These are phyloP conservation scores for Pica pica DNA, from an alignment of 2,113 vertebrate species.

Conservation along the genomic window DNA sequence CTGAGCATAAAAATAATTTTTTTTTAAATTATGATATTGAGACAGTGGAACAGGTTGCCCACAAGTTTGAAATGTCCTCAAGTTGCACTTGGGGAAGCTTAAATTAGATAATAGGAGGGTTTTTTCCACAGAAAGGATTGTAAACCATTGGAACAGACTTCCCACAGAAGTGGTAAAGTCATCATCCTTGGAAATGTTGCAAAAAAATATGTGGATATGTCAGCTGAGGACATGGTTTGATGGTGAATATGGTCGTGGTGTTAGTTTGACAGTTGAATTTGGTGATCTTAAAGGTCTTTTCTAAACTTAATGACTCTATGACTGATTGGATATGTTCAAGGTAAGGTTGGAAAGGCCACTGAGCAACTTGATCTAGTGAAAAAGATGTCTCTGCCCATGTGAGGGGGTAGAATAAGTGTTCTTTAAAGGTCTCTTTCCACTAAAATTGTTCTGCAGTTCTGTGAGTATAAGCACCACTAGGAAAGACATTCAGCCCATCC, in stretches of 20 bases:
- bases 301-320: neutral
- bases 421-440: neutral
- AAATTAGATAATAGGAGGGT: neutral
- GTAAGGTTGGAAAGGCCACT: neutral
- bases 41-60: neutral
- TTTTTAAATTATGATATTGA: neutral
- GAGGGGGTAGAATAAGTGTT: neutral
- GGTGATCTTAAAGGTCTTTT: neutral
- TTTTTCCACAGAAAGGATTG: neutral
- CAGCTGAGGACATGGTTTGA: neutral
- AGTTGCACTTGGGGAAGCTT: neutral
- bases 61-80: neutral
- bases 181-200: neutral
- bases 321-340: neutral
- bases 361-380: neutral
- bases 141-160: neutral
- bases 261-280: neutral
- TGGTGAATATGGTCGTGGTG: neutral
- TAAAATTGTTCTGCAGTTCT: neutral
- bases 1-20: neutral
- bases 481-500: neutral
- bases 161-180: neutral
- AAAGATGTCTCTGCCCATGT: neutral
- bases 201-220: too few relatives aligned
- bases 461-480: neutral